Evolutionary conservation across 2,888 invertebrate species (phyloP).

Genomic region (Netelia fuscicornis): DNA sequence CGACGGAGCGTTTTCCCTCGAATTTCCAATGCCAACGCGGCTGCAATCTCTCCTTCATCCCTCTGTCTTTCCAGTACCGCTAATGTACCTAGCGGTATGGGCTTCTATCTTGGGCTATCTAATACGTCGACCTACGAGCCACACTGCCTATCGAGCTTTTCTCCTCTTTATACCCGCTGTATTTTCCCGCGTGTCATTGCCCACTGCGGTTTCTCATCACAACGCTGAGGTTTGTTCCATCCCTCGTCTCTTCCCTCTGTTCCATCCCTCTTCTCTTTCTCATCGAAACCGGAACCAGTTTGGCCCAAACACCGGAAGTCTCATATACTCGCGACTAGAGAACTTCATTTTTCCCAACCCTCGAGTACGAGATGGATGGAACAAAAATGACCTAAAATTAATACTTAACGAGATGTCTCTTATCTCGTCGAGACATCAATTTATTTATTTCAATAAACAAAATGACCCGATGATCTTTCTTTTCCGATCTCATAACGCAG

Average conservation of each 20-base stretch:
- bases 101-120: not conserved
- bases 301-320: constrained; percentile 62
- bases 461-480: no score
- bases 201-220: not conserved
- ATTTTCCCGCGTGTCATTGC: not conserved
- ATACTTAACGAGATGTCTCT: no score
- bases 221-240: not conserved
- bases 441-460: no score
- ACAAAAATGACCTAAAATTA: no score
- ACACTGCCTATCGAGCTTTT: constrained; percentile 19
- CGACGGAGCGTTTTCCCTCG: constrained; percentile 53
- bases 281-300: constrained; percentile 60
- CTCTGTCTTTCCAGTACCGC: constrained; percentile 51
- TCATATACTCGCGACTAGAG: constrained; percentile 14
- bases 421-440: no score
- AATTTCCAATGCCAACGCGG: constrained; percentile 56
- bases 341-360: constrained; percentile 16
- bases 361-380: not conserved
- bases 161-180: constrained; percentile 7
- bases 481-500: no score
- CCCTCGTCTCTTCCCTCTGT: no score
- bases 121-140: constrained; percentile 27
- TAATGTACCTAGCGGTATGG: not conserved
- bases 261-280: not conserved
- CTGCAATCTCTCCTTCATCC: constrained; percentile 49